Evolutionary conservation across 2,797 vertebrate genomes (phyloP), one percentile per base, ranked within the genome.

Genomic region (Sebastes itinus): DNA sequence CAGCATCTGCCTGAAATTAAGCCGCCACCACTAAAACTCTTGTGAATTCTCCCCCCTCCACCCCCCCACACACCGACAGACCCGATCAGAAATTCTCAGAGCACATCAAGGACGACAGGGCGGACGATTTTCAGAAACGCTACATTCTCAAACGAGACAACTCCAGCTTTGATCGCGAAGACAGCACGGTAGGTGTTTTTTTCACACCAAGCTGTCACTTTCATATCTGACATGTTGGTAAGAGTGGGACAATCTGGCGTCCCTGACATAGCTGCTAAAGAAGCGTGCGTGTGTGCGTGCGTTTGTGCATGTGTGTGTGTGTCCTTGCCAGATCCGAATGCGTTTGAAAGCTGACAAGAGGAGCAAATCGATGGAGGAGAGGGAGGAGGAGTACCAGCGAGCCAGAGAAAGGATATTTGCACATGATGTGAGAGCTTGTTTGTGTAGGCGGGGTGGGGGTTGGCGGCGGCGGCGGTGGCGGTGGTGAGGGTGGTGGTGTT

Each of bases 101-200:
- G 94, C 98, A 99, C 95, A 98, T 99, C 94, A 99, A 98, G 94
- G 98, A 99, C 89, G 98, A 99, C 92, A 98, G 97, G 95, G 94
- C 95, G 5, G 98, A 99, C 88, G 98, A 99, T 87, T 99, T 99
- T 94, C 98, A 99, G 95, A 99, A 99, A 94, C 96, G 98, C 80
- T 99, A 99, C 94, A 99, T 99, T 94, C 97, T 99, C 87, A 99
- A 99, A 95, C 97, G 98, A 95, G 98, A 99, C 94, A 99, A 99
- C 93, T 97, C 98, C 83, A 98, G 98, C 95, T 97, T 99, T 95
- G 98, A 99, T 95, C 97, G 97, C 85, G 98, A 99, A 87, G 98
- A 99, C 91, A 97, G 96, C 91, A 78, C 81, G 86, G 93, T 94
- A 89, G 90, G 88, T 86, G 75, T 89, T 83, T 84, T 6, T 33